Conservation (phyloP, 2,113 vertebrate species). For the Laticauda colubrina region DNA sequence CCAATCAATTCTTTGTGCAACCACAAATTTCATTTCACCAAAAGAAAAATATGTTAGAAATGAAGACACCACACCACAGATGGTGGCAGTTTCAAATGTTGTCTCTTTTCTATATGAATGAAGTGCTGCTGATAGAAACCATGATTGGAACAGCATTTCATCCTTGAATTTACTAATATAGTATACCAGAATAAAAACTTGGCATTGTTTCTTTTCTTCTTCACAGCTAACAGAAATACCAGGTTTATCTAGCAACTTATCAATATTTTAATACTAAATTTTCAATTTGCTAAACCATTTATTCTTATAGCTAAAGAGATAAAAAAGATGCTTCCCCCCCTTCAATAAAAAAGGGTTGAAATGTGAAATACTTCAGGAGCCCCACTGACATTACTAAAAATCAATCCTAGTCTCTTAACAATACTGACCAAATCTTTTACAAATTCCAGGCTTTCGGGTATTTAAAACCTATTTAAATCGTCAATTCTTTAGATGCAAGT, state of each 20-base stretch:
- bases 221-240: constrained; percentile 65
- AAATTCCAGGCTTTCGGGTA: constrained; percentile 55
- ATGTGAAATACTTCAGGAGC: constrained; percentile 58
- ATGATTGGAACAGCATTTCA: constrained; percentile 66
- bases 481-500: constrained; percentile 70
- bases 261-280: constrained; percentile 56
- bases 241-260: constrained; percentile 67
- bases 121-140: constrained; percentile 68
- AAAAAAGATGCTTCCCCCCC: constrained; percentile 43
- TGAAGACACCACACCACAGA: constrained; percentile 64
- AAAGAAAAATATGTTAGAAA: constrained; percentile 73
- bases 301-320: constrained; percentile 58
- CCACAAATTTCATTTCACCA: constrained; percentile 79
- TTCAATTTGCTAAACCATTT: constrained; percentile 64
- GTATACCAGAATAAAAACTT: constrained; percentile 70
- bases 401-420: constrained; percentile 61
- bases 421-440: constrained; percentile 73
- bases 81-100: constrained; percentile 73
- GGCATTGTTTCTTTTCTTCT: constrained; percentile 67
- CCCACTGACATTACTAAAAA: constrained; percentile 48
- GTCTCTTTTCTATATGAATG: constrained; percentile 63
- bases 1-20: constrained; percentile 76
- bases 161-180: constrained; percentile 72
- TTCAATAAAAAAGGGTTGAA: constrained; percentile 60
- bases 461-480: constrained; percentile 62